phyloP scores from a whole-genome alignment of 1,140 invertebrate genomes.

The Latrodectus geometricus region DNA sequence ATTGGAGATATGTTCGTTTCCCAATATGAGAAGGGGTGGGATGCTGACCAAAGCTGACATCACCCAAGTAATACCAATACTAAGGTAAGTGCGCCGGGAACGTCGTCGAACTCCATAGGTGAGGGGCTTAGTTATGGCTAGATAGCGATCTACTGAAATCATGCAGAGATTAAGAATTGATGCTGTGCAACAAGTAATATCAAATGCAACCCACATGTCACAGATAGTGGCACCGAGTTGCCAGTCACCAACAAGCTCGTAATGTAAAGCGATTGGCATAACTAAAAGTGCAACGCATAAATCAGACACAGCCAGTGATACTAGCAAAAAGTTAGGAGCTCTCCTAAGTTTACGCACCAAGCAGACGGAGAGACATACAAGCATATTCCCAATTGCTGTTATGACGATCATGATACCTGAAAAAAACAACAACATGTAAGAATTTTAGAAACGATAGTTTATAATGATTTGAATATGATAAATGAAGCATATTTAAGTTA shows the following conservation, averaged over 20 bases:
- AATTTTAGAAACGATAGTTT: no score
- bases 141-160: constrained; percentile 89
- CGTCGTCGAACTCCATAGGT: constrained; percentile 93
- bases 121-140: constrained; percentile 93
- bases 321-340: constrained; percentile 84
- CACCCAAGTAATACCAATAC: constrained; percentile 92
- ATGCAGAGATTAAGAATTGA: constrained; percentile 88
- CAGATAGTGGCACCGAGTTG: constrained; percentile 86
- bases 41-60: constrained; percentile 86
- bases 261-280: constrained; percentile 82
- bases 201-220: constrained; percentile 83
- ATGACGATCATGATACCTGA: constrained; percentile 86
- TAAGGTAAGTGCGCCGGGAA: constrained; percentile 83
- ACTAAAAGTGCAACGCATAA: constrained; percentile 81
- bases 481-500: no score
- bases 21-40: constrained; percentile 83
- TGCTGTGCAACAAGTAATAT: constrained; percentile 97
- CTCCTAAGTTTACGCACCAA: constrained; percentile 82
- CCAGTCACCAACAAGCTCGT: constrained; percentile 84
- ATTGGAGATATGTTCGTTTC: constrained; percentile 76
- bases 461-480: no score
- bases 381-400: constrained; percentile 88
- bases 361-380: constrained; percentile 87
- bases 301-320: constrained; percentile 85
- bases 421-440: background rate